Conservation (phyloP, 2,113 vertebrate genomes). For the Zapus hudsonius region DNA sequence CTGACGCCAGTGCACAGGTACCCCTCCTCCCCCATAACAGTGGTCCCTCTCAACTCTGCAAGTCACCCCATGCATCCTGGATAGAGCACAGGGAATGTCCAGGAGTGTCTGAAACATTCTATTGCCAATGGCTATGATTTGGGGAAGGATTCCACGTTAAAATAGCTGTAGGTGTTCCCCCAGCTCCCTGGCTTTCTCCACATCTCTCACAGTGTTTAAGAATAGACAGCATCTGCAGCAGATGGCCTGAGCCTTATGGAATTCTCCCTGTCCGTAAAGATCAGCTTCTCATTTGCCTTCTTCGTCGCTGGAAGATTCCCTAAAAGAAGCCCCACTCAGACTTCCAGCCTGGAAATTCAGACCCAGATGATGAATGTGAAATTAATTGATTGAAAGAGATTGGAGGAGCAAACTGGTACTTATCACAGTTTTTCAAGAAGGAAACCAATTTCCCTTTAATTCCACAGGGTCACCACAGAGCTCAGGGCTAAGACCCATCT, state of each 20-base stretch:
- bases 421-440: accelerated
- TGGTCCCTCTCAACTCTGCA: accelerated
- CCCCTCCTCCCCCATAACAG: no score
- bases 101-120: not conserved
- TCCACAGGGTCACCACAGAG: accelerated
- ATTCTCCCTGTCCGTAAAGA: not conserved
- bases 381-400: not conserved
- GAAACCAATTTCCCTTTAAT: not conserved
- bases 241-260: accelerated
- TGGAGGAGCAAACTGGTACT: not conserved
- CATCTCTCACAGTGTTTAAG: no score
- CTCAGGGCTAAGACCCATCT: not conserved
- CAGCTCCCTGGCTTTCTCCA: accelerated
- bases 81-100: accelerated
- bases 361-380: accelerated
- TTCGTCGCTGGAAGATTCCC: not conserved
- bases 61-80: not conserved
- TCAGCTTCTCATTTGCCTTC: conserved; percentile 34
- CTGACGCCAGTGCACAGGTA: not conserved
- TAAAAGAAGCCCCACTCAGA: not conserved
- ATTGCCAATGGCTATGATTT: not conserved
- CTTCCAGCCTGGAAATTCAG: not conserved
- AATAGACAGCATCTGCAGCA: not conserved
- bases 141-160: not conserved
- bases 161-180: not conserved